Conservation (phyloP, 2,888 invertebrate species). For the Drepana falcataria region DNA sequence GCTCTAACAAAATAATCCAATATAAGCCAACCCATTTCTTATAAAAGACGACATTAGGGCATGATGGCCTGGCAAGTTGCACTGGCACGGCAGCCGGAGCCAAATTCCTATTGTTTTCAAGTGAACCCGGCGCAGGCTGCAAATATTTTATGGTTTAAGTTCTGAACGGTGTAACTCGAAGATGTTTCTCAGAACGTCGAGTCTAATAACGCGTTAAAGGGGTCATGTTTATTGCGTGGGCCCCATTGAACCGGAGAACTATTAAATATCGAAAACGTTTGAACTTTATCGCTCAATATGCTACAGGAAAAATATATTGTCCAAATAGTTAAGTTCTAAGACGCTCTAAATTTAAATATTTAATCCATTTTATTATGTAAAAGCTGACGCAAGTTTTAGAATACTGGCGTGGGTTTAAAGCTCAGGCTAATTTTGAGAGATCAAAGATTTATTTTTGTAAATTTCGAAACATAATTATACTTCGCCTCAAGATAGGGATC, state of each 20-base stretch:
- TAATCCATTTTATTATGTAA: no score
- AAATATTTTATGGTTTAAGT: constrained; percentile 37
- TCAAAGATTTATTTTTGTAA: no score
- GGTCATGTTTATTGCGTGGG: constrained; percentile 2
- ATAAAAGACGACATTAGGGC: constrained; percentile 18
- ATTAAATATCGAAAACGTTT: no score
- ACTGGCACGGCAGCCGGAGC: constrained; percentile 19
- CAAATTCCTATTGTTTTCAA: constrained; percentile 37
- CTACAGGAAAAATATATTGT: no score
- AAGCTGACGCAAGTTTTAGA: no score
- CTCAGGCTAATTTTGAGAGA: no score
- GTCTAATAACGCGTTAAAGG: constrained; percentile 7
- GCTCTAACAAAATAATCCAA: neutral
- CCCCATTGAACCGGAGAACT: neutral
- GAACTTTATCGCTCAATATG: no score
- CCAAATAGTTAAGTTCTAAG: no score
- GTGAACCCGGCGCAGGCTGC: constrained; percentile 19
- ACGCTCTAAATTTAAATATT: no score
- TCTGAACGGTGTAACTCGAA: constrained; percentile 19
- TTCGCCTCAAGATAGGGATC: no score
- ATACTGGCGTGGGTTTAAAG: no score
- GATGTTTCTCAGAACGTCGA: constrained; percentile 13
- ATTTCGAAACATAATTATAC: no score
- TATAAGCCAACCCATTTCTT: neutral
- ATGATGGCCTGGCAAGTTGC: constrained; percentile 33